phyloP scores from a whole-genome alignment of 2,888 invertebrate species.

The Lepidochrysops patricia region DNA sequence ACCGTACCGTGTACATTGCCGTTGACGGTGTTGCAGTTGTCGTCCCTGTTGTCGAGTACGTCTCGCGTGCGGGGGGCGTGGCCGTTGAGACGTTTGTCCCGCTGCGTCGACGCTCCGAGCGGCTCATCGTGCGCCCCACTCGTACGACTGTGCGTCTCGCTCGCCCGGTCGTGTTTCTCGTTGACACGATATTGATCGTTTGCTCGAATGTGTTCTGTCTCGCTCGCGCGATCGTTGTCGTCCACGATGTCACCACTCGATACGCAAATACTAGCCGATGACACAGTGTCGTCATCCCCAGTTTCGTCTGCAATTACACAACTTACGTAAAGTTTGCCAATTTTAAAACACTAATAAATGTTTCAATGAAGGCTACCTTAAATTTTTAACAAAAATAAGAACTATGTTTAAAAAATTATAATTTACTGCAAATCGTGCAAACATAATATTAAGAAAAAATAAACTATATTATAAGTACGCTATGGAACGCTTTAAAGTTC shows the following conservation, averaged over 20 bases:
- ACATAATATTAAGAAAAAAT: not conserved
- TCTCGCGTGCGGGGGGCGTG: conserved; percentile 26
- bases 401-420: not conserved
- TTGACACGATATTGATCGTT: not conserved
- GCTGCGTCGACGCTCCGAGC: conserved; percentile 42
- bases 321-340: not conserved
- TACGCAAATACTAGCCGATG: conserved; percentile 60
- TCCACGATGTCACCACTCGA: conserved; percentile 36
- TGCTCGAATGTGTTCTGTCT: not conserved
- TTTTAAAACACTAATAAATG: not conserved
- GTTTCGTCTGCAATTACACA: conserved; percentile 39
- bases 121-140: conserved; percentile 22
- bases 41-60: conserved; percentile 28
- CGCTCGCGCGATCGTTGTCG: not conserved
- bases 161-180: not conserved
- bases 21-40: conserved; percentile 41
- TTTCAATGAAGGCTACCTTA: not conserved
- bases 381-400: too few species aligned
- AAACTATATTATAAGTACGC: too few species aligned
- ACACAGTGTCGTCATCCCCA: conserved; percentile 55
- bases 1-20: conserved; percentile 51
- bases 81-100: conserved; percentile 40
- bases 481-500: too few species aligned
- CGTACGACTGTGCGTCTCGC: not conserved
- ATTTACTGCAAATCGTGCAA: not conserved